Evolutionary conservation across 2,797 vertebrate genomes (phyloP).

Genomic region (Phyllotis vaccarum): DNA sequence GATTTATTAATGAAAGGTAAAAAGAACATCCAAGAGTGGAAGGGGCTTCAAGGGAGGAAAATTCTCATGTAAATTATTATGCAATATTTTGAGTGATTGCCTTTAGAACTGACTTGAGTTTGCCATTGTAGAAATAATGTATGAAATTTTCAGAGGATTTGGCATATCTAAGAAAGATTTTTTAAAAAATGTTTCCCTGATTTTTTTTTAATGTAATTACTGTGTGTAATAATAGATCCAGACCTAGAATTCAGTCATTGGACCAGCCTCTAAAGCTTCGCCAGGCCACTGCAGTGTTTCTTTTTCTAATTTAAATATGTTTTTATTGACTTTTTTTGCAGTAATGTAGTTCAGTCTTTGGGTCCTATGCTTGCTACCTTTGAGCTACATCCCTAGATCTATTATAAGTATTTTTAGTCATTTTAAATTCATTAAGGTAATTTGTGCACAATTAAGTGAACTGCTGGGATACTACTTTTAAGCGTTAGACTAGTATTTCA

Average conservation of each 20-base stretch:
- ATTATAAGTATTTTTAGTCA: constrained; percentile 49
- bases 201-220: constrained; percentile 16
- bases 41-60: not conserved
- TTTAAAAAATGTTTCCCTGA: constrained; percentile 33
- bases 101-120: constrained; percentile 58
- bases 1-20: not conserved
- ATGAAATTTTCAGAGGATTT: constrained; percentile 13
- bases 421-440: constrained; percentile 34
- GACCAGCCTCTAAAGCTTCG: constrained; percentile 29
- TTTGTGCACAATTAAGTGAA: constrained; percentile 41
- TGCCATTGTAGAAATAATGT: constrained; percentile 42
- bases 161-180: constrained; percentile 37
- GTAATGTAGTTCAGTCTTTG: not conserved
- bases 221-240: constrained; percentile 27
- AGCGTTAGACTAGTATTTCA: constrained; percentile 27
- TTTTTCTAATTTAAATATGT: not conserved
- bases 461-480: constrained; percentile 54
- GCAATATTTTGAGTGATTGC: constrained; percentile 25
- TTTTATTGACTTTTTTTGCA: not conserved
- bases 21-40: not conserved
- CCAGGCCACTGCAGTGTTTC: constrained; percentile 32
- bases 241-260: constrained; percentile 48
- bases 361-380: not conserved
- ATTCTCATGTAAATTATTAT: constrained; percentile 10
- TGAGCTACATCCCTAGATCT: not conserved